Percentiles rank a stretch among this genome's conserved stretches.
phyloP scores from a whole-genome alignment of 2,888 invertebrate species.

The Rhagophthalmus giganteus region DNA sequence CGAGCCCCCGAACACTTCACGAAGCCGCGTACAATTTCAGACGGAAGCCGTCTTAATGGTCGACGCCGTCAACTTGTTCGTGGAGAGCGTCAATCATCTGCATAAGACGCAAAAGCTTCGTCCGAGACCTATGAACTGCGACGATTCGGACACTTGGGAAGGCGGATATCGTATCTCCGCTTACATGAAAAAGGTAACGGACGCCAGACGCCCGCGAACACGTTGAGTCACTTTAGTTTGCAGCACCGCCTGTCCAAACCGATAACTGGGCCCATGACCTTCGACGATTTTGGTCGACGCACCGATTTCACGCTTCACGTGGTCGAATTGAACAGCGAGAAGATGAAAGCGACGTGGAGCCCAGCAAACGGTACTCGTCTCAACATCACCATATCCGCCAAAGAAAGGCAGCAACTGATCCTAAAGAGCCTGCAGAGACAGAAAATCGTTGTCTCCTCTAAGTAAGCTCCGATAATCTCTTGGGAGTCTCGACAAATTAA shows the following conservation, averaged over 20 bases:
- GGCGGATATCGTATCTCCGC: slow-evolving; percentile 67
- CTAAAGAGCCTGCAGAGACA: slow-evolving; percentile 59
- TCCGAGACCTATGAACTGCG: slow-evolving; percentile 38
- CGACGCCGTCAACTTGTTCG: slow-evolving; percentile 65
- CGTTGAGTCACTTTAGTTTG: slow-evolving; percentile 1
- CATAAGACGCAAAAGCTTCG: slow-evolving; percentile 31
- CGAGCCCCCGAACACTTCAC: neutral
- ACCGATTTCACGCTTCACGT: slow-evolving; percentile 65
- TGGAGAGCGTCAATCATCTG: slow-evolving; percentile 37
- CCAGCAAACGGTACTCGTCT: slow-evolving; percentile 32
- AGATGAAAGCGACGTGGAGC: slow-evolving; percentile 59
- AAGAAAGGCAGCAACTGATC: slow-evolving; percentile 53
- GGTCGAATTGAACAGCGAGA: slow-evolving; percentile 62
- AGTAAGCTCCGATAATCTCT: slow-evolving; percentile 39
- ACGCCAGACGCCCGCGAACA: too few species aligned
- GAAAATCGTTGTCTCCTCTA: slow-evolving; percentile 56
- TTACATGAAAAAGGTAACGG: slow-evolving; percentile 65
- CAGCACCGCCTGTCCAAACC: slow-evolving; percentile 46
- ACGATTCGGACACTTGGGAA: slow-evolving; percentile 55
- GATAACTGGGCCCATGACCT: slow-evolving; percentile 67
- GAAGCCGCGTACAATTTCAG: slow-evolving; percentile 48
- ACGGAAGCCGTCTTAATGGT: slow-evolving; percentile 69
- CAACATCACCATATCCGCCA: slow-evolving; percentile 31
- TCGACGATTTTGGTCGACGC: slow-evolving; percentile 70
- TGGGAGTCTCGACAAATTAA: too few species aligned